Percentiles rank a stretch among this genome's conserved stretches.
Evolutionary conservation across 2,797 vertebrate species (phyloP).

Genomic region (Microcaecilia unicolor): DNA sequence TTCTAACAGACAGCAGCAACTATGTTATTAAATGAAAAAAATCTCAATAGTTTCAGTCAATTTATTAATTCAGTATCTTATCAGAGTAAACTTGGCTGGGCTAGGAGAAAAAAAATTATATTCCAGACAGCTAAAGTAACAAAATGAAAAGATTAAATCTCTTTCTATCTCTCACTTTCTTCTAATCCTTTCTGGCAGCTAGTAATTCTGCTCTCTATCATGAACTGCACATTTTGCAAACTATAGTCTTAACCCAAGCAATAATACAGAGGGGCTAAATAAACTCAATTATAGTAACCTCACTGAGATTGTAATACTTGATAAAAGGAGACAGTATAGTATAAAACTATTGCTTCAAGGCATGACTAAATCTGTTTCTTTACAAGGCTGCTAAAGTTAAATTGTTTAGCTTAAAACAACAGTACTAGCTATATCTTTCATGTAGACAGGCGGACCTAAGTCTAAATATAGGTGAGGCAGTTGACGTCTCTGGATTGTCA

Average conservation of each 20-base stretch:
- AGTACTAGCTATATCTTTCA: no score
- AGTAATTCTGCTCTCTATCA: constrained; percentile 34
- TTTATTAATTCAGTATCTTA: constrained; percentile 46
- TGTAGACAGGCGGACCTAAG: no score
- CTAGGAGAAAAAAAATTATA: constrained; percentile 36
- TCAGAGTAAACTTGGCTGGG: constrained; percentile 34
- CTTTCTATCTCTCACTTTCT: constrained; percentile 36
- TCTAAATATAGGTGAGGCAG: no score
- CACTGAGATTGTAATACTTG: constrained; percentile 21
- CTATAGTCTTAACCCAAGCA: constrained; percentile 29
- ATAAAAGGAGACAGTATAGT: constrained; percentile 25
- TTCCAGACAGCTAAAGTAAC: constrained; percentile 30
- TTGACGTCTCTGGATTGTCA: no score
- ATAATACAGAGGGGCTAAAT: constrained; percentile 26
- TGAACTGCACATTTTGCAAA: constrained; percentile 33
- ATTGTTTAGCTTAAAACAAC: no score
- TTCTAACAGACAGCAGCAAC: constrained; percentile 32
- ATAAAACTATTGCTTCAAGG: constrained; percentile 23
- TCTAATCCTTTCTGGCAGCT: constrained; percentile 37
- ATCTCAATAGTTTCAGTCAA: constrained; percentile 33
- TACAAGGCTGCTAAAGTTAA: not conserved
- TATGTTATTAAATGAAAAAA: constrained; percentile 44
- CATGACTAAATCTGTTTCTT: constrained; percentile 20
- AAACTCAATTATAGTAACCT: constrained; percentile 22
- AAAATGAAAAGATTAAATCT: constrained; percentile 45